Conservation (phyloP, 2,113 vertebrate genomes). For the Kobus ellipsiprymnus region DNA sequence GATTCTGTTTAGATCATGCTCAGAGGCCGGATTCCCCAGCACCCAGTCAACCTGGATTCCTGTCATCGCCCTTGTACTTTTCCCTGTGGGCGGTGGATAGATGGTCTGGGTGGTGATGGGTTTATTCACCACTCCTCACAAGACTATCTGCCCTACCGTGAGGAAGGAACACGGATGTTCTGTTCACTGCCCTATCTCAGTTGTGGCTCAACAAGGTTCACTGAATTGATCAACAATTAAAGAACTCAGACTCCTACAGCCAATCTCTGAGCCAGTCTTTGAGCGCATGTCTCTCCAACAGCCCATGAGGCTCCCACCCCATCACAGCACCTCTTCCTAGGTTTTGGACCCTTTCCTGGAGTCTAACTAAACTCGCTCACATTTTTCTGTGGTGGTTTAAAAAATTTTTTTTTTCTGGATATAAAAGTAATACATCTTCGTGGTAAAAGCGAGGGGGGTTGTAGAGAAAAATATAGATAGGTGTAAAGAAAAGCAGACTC, state of each 20-base stretch:
- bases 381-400: background rate
- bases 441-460: background rate
- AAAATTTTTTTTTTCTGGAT: background rate
- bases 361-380: background rate
- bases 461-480: background rate
- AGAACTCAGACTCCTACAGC: background rate
- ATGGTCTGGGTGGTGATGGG: too few species aligned
- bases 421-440: conserved; percentile 1
- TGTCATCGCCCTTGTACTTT: background rate
- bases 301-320: too few species aligned
- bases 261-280: background rate
- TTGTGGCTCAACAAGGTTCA: background rate
- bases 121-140: background rate
- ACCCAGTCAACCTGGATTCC: background rate
- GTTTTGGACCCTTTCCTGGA: background rate
- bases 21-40: background rate
- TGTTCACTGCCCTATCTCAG: background rate
- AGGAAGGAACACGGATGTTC: fast-evolving
- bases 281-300: fast-evolving
- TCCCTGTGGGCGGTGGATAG: background rate
- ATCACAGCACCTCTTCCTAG: background rate
- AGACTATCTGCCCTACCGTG: background rate
- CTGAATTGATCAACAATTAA: background rate
- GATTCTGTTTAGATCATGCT: background rate
- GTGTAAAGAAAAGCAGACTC: background rate